These are phyloP conservation scores for Theodoxus fluviatilis DNA, from an alignment of 2,888 invertebrate species.

Conservation along the genomic window DNA sequence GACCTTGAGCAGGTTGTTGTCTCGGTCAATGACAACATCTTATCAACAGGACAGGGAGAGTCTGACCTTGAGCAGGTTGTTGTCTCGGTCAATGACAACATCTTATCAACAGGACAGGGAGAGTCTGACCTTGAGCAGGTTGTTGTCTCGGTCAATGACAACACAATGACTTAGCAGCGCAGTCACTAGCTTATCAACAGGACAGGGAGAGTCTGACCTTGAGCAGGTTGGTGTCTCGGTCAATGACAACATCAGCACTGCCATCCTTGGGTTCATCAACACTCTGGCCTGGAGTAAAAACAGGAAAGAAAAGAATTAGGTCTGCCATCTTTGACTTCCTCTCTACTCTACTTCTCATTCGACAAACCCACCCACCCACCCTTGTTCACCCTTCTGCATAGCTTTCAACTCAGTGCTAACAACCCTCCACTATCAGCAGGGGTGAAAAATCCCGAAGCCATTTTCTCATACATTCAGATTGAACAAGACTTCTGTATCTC, in stretches of 20 bases:
- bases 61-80: slow-evolving; percentile 74
- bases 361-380: no score
- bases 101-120: slow-evolving; percentile 31
- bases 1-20: slow-evolving; percentile 77
- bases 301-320: no score
- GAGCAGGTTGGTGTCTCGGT: slow-evolving; percentile 77
- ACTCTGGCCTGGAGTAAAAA: slow-evolving; percentile 49
- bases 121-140: not conserved
- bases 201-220: slow-evolving; percentile 68
- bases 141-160: not conserved
- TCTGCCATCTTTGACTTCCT: no score
- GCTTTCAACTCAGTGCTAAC: no score
- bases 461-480: no score
- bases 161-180: not conserved
- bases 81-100: slow-evolving; percentile 74
- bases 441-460: no score
- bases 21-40: slow-evolving; percentile 72
- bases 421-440: no score
- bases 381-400: no score
- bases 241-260: slow-evolving; percentile 67
- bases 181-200: not conserved
- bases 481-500: no score
- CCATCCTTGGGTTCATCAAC: slow-evolving; percentile 59
- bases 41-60: not conserved
- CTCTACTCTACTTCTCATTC: no score